phyloP scores from a whole-genome alignment of 2,888 invertebrate species.

The Laspeyria flexula region DNA sequence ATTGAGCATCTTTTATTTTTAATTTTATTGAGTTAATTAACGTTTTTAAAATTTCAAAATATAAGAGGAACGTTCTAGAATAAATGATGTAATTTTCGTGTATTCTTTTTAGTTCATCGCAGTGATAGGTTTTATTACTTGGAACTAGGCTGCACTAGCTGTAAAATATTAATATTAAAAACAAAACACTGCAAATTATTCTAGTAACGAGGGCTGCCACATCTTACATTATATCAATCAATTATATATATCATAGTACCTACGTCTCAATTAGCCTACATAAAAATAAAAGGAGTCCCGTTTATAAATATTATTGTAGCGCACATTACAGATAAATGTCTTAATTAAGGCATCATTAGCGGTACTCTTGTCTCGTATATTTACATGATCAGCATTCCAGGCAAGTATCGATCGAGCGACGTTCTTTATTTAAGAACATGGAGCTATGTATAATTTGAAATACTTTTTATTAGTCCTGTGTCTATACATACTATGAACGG shows the following conservation, averaged over 20 bases:
- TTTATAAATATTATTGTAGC: constrained; percentile 33
- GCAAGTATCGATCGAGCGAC: constrained; percentile 14
- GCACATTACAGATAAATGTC: constrained; percentile 40
- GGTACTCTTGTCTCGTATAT: constrained; percentile 22
- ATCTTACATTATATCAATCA: constrained; percentile 10
- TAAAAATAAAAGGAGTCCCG: constrained; percentile 21
- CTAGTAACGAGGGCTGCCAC: constrained; percentile 14
- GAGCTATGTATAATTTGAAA: not conserved
- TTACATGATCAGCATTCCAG: constrained; percentile 36
- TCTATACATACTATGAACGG: no score
- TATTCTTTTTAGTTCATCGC: no score
- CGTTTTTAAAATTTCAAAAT: no score
- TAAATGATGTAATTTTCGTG: no score
- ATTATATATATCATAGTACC: constrained; percentile 14
- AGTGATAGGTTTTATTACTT: no score
- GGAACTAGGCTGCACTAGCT: no score
- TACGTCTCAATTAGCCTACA: constrained; percentile 29
- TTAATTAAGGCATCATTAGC: constrained; percentile 44
- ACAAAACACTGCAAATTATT: not conserved
- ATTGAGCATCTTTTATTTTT: no score
- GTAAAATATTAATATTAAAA: no score
- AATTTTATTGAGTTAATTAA: no score
- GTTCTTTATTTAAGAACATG: not conserved
- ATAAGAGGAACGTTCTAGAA: no score
- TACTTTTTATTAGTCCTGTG: no score